Evolutionary conservation across 2,888 invertebrate genomes (phyloP), one percentile per base, ranked within the genome.

Genomic region (Tetragonisca angustula): DNA sequence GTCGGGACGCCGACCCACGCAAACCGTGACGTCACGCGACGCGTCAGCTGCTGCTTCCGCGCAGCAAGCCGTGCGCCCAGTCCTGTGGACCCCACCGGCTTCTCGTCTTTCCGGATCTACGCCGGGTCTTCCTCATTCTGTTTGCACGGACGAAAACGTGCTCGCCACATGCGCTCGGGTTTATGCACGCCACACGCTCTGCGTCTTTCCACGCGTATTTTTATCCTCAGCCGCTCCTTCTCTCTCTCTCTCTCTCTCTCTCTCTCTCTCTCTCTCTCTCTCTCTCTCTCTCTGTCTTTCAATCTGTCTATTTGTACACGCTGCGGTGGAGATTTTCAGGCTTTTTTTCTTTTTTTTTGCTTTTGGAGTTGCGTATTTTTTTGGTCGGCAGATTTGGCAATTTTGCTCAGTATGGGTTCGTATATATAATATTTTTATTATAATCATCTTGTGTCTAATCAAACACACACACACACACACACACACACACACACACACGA

Each of bases 21-120:
- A 91, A 92, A 83, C 90, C 86, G 88, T 93, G 93, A 93, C 93
- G 93, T 93, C 93, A 93, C 84, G 75, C 76, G 87, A 86, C 91
- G 91, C 91, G 92, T 93, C 93, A 93, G 93, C 93, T 93, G 93
- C 92, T 93, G 88, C 90, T 84, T 85, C 89, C 85, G 86, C 89
- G 84, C 88, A 85, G 86, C 86, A 75, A 88, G 76, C 88, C 86
- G 90, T 90, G 89, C 86, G 81, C 80, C 49, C 72, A 80, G 86
- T 81, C 73, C 73, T 89, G 89, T 89, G 86, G 87, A 89, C 89
- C 90, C 85, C 84, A 85, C 86, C 81, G 79, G 74, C 77, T 70
- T 75, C 79, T 59, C 81, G 77, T 80, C 79, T 86, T 84, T 82
- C 81, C 83, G 79, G 79, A 88, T 86, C 87, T 71, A 49, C 83